These are phyloP conservation scores for Bubo blakistoni DNA, from an alignment of 2,113 vertebrate genomes.

Conservation along the genomic window DNA sequence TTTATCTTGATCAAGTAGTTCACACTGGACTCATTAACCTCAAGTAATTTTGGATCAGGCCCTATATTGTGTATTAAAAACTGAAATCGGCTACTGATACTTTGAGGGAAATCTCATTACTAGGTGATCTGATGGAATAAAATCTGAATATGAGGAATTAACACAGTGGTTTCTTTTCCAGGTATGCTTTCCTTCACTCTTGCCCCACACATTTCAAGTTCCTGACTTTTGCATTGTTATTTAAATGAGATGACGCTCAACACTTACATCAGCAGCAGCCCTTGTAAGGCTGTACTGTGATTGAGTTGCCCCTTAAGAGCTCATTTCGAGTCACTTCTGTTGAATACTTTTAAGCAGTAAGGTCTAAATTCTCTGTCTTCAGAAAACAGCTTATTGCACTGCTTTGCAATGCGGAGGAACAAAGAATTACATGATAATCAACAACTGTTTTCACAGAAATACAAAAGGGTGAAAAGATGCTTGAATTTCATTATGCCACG, in stretches of 20 bases:
- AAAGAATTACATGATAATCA: background rate
- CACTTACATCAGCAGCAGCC: background rate
- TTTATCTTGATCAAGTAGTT: slow-evolving; percentile 27
- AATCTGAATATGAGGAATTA: background rate
- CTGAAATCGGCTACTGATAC: background rate
- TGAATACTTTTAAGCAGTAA: background rate
- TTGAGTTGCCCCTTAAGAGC: background rate
- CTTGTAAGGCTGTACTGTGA: background rate
- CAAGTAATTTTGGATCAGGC: background rate
- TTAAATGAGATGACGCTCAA: background rate
- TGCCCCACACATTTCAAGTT: background rate
- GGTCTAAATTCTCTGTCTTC: background rate
- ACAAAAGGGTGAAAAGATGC: background rate
- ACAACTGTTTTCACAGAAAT: background rate
- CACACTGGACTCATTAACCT: background rate
- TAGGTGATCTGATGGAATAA: background rate
- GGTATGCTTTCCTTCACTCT: background rate
- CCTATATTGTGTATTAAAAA: background rate
- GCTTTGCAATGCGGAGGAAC: background rate
- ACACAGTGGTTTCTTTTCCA: background rate
- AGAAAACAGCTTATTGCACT: background rate
- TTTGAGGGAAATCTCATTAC: background rate
- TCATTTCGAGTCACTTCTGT: background rate
- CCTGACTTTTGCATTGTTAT: background rate
- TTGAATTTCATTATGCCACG: background rate